Evolutionary conservation across 2,888 invertebrate genomes (phyloP).

Genomic region (Notodonta dromedarius): DNA sequence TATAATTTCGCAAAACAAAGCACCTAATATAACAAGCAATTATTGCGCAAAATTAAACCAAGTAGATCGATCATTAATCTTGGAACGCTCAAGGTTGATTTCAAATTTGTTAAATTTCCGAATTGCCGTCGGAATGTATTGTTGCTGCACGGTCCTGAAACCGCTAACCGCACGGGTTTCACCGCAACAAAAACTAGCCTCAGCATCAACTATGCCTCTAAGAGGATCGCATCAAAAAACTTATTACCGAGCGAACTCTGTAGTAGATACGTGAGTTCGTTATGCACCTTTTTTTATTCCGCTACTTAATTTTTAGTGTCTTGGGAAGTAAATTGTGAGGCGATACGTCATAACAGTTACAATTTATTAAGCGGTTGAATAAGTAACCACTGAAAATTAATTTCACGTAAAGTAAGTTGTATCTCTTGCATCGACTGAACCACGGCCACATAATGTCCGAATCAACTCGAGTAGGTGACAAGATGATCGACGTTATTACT

Average conservation of each 20-base stretch:
- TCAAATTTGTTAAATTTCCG: slow-evolving; percentile 40
- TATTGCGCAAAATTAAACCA: slow-evolving; percentile 40
- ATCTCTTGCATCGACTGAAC: too few relatives aligned
- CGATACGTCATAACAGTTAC: slow-evolving; percentile 17
- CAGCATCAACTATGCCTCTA: slow-evolving; percentile 28
- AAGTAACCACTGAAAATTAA: slow-evolving; percentile 1
- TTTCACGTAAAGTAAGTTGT: neutral
- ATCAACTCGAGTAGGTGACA: slow-evolving; percentile 9
- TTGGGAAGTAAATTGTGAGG: slow-evolving; percentile 16
- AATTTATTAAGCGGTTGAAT: neutral
- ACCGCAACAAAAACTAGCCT: slow-evolving; percentile 44
- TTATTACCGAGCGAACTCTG: slow-evolving; percentile 28
- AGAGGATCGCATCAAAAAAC: slow-evolving; percentile 35
- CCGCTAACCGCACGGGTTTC: slow-evolving; percentile 43
- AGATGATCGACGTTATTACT: slow-evolving; percentile 7
- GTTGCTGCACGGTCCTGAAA: slow-evolving; percentile 33
- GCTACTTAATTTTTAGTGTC: slow-evolving; percentile 17
- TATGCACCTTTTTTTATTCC: slow-evolving; percentile 26
- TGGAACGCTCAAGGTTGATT: slow-evolving; percentile 51
- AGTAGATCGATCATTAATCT: slow-evolving; percentile 44
- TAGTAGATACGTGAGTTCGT: slow-evolving; percentile 27
- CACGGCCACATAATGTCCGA: neutral
- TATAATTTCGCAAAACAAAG: slow-evolving; percentile 34
- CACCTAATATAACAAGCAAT: slow-evolving; percentile 34
- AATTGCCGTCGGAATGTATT: slow-evolving; percentile 37